Evolutionary conservation across 2,113 vertebrate species (phyloP).

Genomic region (Eulemur rufifrons): DNA sequence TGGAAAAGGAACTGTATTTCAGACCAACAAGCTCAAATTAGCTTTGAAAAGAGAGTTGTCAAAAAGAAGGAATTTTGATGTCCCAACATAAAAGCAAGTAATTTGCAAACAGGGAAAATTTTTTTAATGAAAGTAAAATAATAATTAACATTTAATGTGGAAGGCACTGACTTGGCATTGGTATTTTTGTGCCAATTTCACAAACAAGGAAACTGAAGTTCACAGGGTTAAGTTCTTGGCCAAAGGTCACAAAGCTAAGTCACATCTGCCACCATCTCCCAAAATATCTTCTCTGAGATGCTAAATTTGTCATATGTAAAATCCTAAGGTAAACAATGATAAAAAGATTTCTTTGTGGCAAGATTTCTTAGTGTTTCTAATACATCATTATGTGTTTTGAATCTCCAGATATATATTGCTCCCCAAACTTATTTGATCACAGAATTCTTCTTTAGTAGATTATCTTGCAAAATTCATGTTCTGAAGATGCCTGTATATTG

Average conservation of each 20-base stretch:
- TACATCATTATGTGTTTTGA: neutral
- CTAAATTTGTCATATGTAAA: neutral
- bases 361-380: neutral
- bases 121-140: neutral
- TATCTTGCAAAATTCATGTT: neutral
- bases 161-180: neutral
- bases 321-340: neutral
- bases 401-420: neutral
- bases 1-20: neutral
- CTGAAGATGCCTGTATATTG: neutral
- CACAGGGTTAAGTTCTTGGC: neutral
- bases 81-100: neutral
- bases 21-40: neutral
- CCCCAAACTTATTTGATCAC: neutral
- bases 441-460: neutral
- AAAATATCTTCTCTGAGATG: neutral
- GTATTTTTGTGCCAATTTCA: neutral
- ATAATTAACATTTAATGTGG: neutral
- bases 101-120: neutral
- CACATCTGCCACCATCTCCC: neutral
- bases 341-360: neutral
- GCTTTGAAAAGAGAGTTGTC: neutral
- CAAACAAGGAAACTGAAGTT: neutral
- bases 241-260: neutral
- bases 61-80: constrained; percentile 26